Conservation (phyloP, 2,797 vertebrate genomes). For the Oreochromis mossambicus region DNA sequence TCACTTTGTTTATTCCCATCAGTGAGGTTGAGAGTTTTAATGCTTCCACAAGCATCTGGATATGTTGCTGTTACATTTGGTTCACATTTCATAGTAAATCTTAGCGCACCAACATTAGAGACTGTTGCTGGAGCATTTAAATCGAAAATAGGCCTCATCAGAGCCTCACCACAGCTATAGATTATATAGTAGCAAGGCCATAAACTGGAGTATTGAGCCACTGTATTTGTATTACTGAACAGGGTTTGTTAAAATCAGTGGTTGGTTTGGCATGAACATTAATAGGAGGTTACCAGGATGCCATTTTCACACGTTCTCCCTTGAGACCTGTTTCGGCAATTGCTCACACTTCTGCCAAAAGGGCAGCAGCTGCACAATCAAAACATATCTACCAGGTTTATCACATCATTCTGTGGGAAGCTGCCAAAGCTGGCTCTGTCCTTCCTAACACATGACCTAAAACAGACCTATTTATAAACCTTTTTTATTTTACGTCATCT, state of each 20-base stretch:
- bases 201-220: not conserved
- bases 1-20: not conserved
- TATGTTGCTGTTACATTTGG: not conserved
- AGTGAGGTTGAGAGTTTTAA: not conserved
- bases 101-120: not conserved
- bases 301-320: not conserved
- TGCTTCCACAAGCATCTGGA: not conserved
- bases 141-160: rapidly evolving
- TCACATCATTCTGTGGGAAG: not conserved
- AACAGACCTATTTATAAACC: conserved; percentile 39
- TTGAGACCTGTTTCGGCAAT: not conserved
- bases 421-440: not conserved
- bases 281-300: not conserved
- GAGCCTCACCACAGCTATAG: not conserved
- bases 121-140: not conserved
- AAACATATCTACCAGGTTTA: not conserved
- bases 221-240: not conserved
- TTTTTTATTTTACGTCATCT: conserved; percentile 24
- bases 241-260: not conserved
- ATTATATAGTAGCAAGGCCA: not conserved
- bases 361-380: not conserved
- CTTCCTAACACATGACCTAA: not conserved
- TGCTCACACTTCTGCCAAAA: not conserved
- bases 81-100: not conserved
- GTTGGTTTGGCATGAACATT: not conserved